These are phyloP conservation scores for Ashinkailepas kermadecensis DNA, from an alignment of 2,888 invertebrate genomes.

Conservation along the genomic window DNA sequence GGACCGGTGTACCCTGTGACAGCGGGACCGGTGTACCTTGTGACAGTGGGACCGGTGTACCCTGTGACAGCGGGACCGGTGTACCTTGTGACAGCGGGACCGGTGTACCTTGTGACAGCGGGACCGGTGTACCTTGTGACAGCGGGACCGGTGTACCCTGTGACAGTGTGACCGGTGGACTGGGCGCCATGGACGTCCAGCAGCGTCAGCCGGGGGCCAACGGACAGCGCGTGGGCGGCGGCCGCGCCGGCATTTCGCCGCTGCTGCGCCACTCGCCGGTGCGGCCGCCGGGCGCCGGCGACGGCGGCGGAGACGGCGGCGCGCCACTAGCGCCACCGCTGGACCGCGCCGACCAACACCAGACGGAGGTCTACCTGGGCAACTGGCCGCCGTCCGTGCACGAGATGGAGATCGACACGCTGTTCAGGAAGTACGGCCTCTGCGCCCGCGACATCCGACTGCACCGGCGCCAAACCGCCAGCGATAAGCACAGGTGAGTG, in stretches of 20 bases:
- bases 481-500: neutral
- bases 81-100: no score
- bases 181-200: no score
- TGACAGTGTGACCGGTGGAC: no score
- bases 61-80: no score
- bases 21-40: no score
- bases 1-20: no score
- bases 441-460: neutral
- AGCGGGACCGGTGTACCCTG: no score
- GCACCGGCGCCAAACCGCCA: neutral
- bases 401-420: neutral
- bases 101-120: no score
- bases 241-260: conserved; percentile 7
- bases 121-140: no score
- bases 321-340: neutral
- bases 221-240: no score
- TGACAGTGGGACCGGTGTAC: no score
- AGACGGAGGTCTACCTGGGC: conserved; percentile 7
- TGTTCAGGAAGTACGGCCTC: neutral
- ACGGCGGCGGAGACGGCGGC: neutral
- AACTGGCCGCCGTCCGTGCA: neutral
- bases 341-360: neutral
- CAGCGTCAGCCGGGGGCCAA: no score
- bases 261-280: neutral
- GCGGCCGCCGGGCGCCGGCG: neutral